Evolutionary conservation across 30 jellyfish, hydroid and myxozoan species (phyloP), one percentile per base, ranked within the genome.

Genomic region (Aurelia aurita complex sp. Pacific): DNA sequence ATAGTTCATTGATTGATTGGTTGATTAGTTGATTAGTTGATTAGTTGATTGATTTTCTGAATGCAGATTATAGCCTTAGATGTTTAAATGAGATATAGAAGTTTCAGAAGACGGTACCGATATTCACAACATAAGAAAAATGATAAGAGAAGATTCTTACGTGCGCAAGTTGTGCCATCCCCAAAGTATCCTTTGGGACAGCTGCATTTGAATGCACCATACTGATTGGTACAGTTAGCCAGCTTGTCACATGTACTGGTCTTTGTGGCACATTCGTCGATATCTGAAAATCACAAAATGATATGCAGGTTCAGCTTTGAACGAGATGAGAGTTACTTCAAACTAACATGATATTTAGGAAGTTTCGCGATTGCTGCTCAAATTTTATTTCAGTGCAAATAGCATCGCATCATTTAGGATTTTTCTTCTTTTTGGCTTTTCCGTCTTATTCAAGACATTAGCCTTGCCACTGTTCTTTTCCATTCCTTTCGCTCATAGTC

Each of bases 111-210:
- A 7, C 57, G 6, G 52, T 46, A 46, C 14, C 14, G 14, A 46
- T 46, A 9, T 46, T 46, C 8, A 5, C 57, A 46, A 46, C 57
- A 46, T 46, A 46, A 46, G 15, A 46, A 14, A 46, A 46, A 46
- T 46, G 17, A 38, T 69, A 50, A 40, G 2, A 42, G 29, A 9
- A 73, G 42, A 57, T 42, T 10, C 17, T 59, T 64, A 88, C 97
- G 53, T 29, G 89, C 62, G 75, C 97, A 89, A 10, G 89, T 36
- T 76, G 89, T 94, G 10, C 92, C 94, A 77, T 72, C 81, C 3
- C 89, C 91, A 35, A 60, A 59, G 81, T 88, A 94, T 29, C 99
- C 99, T 50, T 63, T 74, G 1, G 91, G 89, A 66, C 99, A 94
- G 53, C 86, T 80, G 96, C 99, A 94, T 35, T 63, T 61, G 82